Evolutionary conservation across 2,113 vertebrate species (phyloP).

Genomic region (Pseudopipra pipra): DNA sequence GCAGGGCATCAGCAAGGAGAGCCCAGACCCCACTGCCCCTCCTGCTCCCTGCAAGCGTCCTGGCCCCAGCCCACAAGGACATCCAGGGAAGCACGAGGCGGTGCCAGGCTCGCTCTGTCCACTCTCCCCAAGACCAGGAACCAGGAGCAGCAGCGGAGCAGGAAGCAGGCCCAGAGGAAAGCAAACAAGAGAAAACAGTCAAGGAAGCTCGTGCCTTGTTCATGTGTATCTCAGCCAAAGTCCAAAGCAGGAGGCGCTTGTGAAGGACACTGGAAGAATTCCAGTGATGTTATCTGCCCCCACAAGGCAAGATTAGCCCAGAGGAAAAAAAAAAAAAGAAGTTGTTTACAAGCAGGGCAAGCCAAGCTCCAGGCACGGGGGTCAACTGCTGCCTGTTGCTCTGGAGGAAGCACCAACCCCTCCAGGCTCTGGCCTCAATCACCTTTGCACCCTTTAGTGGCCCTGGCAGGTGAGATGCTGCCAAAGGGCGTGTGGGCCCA

Average conservation of each 20-base stretch:
- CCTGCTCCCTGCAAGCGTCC: not conserved
- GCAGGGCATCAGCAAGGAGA: not conserved
- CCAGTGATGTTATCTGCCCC: conserved; percentile 59
- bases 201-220: conserved; percentile 38
- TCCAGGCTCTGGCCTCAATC: not conserved
- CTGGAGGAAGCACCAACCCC: not conserved
- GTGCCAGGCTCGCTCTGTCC: not conserved
- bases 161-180: not conserved
- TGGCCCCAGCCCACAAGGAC: not conserved
- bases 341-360: conserved; percentile 46
- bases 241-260: conserved; percentile 25
- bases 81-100: not conserved
- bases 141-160: not conserved
- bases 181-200: conserved; percentile 50
- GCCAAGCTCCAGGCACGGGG: not conserved
- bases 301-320: conserved; percentile 23
- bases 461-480: not conserved
- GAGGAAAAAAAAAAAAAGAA: not conserved
- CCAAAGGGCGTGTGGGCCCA: not conserved
- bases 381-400: not conserved
- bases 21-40: not conserved
- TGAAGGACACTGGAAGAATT: conserved; percentile 58
- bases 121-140: not conserved
- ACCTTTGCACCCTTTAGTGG: not conserved
- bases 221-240: not conserved